These are phyloP conservation scores for Probaryconus sp. DNA, from an alignment of 1,140 invertebrate genomes.

Conservation along the genomic window DNA sequence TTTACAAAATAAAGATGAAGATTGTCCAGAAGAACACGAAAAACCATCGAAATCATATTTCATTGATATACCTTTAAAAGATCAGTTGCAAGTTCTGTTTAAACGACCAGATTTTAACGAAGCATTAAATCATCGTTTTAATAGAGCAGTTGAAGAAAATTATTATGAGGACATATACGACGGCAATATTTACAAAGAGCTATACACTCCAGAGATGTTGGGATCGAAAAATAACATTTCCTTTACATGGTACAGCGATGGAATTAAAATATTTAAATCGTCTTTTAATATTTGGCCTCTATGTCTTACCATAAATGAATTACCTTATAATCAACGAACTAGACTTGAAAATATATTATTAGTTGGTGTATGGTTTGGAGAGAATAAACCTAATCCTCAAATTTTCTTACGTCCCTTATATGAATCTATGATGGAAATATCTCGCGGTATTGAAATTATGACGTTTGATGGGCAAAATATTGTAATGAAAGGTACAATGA, in stretches of 20 bases:
- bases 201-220: conserved; percentile 13
- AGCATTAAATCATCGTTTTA: conserved; percentile 7
- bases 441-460: conserved; percentile 6
- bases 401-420: conserved; percentile 21
- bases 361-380: conserved; percentile 54
- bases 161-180: conserved; percentile 56
- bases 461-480: background rate
- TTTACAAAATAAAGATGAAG: background rate
- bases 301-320: conserved; percentile 57
- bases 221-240: conserved; percentile 4
- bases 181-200: conserved; percentile 44
- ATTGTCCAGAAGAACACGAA: background rate
- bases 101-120: conserved; percentile 12
- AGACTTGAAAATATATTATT: conserved; percentile 53
- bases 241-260: conserved; percentile 22
- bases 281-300: conserved; percentile 15
- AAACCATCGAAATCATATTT: conserved; percentile 13
- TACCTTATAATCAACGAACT: conserved; percentile 17
- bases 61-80: conserved; percentile 30
- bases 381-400: conserved; percentile 25
- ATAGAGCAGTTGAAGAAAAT: conserved; percentile 24
- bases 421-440: background rate
- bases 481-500: background rate
- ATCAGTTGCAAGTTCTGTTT: conserved; percentile 31
- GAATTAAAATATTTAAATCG: conserved; percentile 21